phyloP scores from a whole-genome alignment of 1,140 invertebrate genomes.

The Micrasema longulum region DNA sequence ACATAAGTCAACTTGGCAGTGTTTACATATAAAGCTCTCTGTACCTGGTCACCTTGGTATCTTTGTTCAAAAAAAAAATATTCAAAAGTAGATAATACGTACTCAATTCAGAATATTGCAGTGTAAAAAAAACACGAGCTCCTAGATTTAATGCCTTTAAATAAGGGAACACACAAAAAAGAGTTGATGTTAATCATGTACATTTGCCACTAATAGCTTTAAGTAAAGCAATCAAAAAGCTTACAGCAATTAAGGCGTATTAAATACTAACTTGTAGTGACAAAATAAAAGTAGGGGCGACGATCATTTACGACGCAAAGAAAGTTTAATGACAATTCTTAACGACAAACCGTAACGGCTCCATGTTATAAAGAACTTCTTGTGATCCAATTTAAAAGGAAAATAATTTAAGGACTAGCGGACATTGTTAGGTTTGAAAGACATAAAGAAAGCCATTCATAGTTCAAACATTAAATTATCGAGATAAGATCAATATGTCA shows the following conservation, averaged over 20 bases:
- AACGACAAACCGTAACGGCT: constrained; percentile 15
- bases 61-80: too few relatives aligned
- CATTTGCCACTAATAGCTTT: constrained; percentile 6
- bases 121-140: too few relatives aligned
- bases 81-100: too few relatives aligned
- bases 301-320: constrained; percentile 30
- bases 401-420: constrained; percentile 4
- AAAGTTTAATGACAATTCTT: neutral
- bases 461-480: too few relatives aligned
- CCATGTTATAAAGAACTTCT: constrained; percentile 10
- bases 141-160: neutral
- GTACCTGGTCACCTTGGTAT: too few relatives aligned
- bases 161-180: neutral
- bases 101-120: too few relatives aligned
- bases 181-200: constrained; percentile 9
- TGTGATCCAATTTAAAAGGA: constrained; percentile 16
- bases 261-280: constrained; percentile 10
- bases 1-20: too few relatives aligned
- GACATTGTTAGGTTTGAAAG: constrained; percentile 25
- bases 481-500: too few relatives aligned
- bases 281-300: constrained; percentile 7
- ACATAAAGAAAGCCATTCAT: too few relatives aligned
- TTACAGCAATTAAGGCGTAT: neutral
- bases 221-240: constrained; percentile 19
- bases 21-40: too few relatives aligned